Percentiles rank a stretch among this genome's conserved stretches.
These are phyloP conservation scores for Heliconius himera DNA, from an alignment of 1,140 invertebrate genomes.

Conservation along the genomic window DNA sequence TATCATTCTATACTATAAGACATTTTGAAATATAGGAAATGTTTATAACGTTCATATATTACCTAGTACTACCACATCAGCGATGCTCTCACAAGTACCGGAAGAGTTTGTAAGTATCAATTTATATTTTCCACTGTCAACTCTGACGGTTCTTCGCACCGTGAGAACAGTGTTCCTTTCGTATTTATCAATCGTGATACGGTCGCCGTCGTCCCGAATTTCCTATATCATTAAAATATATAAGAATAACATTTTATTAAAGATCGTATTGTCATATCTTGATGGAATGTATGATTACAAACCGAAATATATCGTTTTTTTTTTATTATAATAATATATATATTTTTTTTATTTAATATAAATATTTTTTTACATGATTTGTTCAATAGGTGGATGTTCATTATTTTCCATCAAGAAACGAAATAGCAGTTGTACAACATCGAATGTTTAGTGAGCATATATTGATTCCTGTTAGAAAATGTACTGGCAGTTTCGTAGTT, in stretches of 20 bases:
- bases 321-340: too few species aligned
- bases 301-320: background rate
- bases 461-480: conserved; percentile 41
- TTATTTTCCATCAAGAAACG: conserved; percentile 25
- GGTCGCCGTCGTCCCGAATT: conserved; percentile 77
- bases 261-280: conserved; percentile 6
- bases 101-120: conserved; percentile 92
- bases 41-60: conserved; percentile 44
- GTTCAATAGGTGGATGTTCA: background rate
- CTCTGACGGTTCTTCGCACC: conserved; percentile 91
- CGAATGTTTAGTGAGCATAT: conserved; percentile 48
- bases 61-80: conserved; percentile 94
- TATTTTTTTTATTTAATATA: too few species aligned
- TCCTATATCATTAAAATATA: conserved; percentile 53
- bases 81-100: conserved; percentile 90
- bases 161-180: conserved; percentile 95
- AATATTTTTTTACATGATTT: too few species aligned
- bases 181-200: conserved; percentile 93
- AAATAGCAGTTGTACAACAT: conserved; percentile 38
- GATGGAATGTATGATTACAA: conserved; percentile 16
- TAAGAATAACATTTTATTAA: background rate
- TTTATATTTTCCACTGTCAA: conserved; percentile 96
- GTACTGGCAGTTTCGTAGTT: conserved; percentile 22
- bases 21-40: background rate
- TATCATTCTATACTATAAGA: background rate